Percentiles rank a stretch among this genome's conserved stretches.
Conservation (phyloP, 2,113 vertebrate genomes). For the Zeus faber region DNA sequence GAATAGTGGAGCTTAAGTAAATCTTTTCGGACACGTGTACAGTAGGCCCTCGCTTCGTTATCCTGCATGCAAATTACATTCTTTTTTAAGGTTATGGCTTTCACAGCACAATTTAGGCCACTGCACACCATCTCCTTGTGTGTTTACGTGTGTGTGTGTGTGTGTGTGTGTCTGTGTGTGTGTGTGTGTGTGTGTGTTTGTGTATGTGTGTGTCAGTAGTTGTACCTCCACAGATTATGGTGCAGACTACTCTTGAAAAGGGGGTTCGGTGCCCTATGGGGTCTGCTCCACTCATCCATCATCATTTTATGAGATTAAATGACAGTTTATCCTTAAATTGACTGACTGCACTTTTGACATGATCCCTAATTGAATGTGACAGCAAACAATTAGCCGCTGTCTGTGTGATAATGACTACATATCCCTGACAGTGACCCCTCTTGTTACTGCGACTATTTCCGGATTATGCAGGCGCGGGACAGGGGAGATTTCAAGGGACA, state of each 20-base stretch:
- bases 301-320: background rate
- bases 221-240: too few species aligned
- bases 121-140: background rate
- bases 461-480: too few species aligned
- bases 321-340: background rate
- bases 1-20: slow-evolving; percentile 12
- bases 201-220: too few species aligned
- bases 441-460: too few species aligned
- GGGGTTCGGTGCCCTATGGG: too few species aligned
- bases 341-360: background rate
- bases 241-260: too few species aligned
- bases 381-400: background rate
- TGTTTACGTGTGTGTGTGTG: slow-evolving; percentile 8
- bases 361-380: background rate
- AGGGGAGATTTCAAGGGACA: too few species aligned
- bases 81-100: slow-evolving; percentile 10
- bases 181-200: too few species aligned
- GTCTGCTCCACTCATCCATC: background rate
- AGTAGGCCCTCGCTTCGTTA: slow-evolving; percentile 1
- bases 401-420: background rate
- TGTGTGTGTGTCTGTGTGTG: slow-evolving; percentile 13
- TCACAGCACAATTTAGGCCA: slow-evolving; percentile 12
- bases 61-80: slow-evolving; percentile 1
- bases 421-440: background rate
- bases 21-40: slow-evolving; percentile 20